phyloP scores from a whole-genome alignment of 2,797 vertebrate genomes.

The Peromyscus eremicus region DNA sequence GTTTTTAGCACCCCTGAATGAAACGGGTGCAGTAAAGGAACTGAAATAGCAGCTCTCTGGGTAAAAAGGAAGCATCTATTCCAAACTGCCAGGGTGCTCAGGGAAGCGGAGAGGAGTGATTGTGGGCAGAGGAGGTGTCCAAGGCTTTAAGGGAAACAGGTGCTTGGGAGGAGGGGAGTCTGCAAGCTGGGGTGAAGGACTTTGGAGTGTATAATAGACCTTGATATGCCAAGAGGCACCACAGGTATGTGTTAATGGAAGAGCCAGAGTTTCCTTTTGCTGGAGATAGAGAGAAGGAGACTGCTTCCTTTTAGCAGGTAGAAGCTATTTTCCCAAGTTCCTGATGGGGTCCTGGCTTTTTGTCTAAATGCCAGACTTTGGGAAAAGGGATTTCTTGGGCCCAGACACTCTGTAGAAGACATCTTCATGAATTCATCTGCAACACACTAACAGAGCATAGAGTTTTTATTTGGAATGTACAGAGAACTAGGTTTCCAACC shows the following conservation, averaged over 20 bases:
- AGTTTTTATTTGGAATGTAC: not conserved
- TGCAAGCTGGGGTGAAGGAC: not conserved
- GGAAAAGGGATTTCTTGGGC: not conserved
- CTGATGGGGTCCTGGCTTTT: not conserved
- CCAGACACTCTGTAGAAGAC: not conserved
- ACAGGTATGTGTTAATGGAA: not conserved
- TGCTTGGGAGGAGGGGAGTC: not conserved
- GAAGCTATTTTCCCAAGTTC: not conserved
- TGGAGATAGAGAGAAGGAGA: no score
- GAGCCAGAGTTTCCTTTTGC: not conserved
- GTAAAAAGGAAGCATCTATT: not conserved
- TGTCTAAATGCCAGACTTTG: not conserved
- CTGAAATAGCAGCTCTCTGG: not conserved
- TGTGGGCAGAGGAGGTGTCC: not conserved
- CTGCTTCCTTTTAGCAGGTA: not conserved
- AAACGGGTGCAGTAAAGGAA: not conserved
- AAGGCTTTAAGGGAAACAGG: not conserved
- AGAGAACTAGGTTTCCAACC: not conserved
- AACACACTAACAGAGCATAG: not conserved
- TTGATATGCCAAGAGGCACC: not conserved
- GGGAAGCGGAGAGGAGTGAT: not conserved
- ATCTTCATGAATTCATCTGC: not conserved
- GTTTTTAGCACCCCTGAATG: not conserved
- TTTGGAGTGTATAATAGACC: not conserved
- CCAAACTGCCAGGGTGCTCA: not conserved